phyloP scores from a whole-genome alignment of 2,797 vertebrate genomes.

The Phoeniculus purpureus region DNA sequence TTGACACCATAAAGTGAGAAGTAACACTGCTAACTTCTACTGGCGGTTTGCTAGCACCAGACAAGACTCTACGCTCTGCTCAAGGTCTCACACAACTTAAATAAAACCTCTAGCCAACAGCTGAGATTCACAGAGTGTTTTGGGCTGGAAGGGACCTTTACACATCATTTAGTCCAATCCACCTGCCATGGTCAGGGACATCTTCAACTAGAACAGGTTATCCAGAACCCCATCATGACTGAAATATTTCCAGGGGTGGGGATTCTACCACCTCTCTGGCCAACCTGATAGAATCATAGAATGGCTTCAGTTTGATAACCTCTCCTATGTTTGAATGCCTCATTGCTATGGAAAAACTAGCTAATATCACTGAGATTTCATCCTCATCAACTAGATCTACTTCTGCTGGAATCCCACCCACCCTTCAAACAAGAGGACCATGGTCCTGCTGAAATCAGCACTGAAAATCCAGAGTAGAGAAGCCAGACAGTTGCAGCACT shows the following conservation, averaged over 20 bases:
- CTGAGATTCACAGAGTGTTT: no score
- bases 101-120: fast-evolving
- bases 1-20: not conserved
- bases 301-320: no score
- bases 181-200: no score
- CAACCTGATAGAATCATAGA: no score
- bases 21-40: not conserved
- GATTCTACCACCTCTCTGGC: no score
- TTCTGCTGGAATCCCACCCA: not conserved
- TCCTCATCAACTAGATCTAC: fast-evolving
- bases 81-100: not conserved
- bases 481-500: fast-evolving
- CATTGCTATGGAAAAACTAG: not conserved
- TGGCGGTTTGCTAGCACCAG: no score
- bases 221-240: no score
- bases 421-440: not conserved
- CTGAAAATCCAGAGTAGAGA: not conserved
- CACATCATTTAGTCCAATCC: no score
- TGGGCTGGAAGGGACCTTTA: no score
- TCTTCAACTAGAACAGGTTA: no score
- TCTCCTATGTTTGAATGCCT: not conserved
- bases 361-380: not conserved
- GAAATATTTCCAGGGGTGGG: no score
- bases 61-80: not conserved
- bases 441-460: no score